Evolutionary conservation across 1,140 invertebrate species (phyloP), one percentile per base, ranked within the genome.

Genomic region (Ceratosolen fusciceps): DNA sequence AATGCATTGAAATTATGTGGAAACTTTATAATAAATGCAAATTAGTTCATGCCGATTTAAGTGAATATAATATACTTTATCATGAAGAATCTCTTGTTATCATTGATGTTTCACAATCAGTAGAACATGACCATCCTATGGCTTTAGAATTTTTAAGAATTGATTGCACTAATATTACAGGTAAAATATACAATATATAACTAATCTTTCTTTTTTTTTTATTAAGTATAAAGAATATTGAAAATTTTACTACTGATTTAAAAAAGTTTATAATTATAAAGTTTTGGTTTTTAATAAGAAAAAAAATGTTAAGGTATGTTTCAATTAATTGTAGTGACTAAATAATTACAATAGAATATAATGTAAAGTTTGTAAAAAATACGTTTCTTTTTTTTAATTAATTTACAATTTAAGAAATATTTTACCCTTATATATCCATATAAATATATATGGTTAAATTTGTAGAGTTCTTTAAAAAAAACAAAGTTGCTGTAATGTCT

Each of bases 101-200:
- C 34, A 99, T 99, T 85, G 98, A 99, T 91, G 98, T 99, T 0
- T 99, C 98, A 0, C 98, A 99, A 88, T 96, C 98, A 3, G 98
- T 99, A 0, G 98, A 99, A 90, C 97, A 99, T 87, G 97, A 99
- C 88, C 98, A 99, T 93, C 97, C 97, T 0, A 94, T 96, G 91
- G 96, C 98, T 0, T 92, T 98, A 67, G 95, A 98, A 79, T 99
- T 99, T 88, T 91, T 99, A 29, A 91, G 97, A 76, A 98, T 96
- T 89, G 98, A 99, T 91, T 98, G 97, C 86, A 96, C 94, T 52
- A 99, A 99, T 90, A 94, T 99, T 14, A 95, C 93, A 88, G 93
- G 92, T 92, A 88, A 82, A 62, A 54, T 29, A 56, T 47, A 58
- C n/a, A n/a, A n/a, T n/a, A n/a, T n/a, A n/a, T 71, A 56, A 62